Evolutionary conservation across 2,888 invertebrate genomes (phyloP).

Genomic region (Fragum whitleyi): DNA sequence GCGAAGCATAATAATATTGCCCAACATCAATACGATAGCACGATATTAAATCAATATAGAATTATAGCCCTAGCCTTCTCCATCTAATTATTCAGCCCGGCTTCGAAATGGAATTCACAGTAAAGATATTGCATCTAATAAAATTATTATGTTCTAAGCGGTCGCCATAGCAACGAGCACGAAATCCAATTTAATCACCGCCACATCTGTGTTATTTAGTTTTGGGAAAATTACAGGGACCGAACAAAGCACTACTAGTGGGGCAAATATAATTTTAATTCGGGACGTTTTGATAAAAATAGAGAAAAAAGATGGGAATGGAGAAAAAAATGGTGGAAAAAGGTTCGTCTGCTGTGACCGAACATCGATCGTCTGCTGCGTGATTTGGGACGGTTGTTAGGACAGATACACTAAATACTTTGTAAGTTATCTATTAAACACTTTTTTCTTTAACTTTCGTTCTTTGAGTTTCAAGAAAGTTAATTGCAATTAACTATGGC

Average conservation of each 20-base stretch:
- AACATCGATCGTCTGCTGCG: conserved; percentile 5
- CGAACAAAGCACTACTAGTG: conserved; percentile 50
- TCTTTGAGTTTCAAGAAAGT: too few species aligned
- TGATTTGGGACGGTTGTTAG: conserved; percentile 13
- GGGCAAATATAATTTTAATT: conserved; percentile 55
- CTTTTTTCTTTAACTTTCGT: too few species aligned
- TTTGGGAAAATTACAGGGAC: conserved; percentile 57
- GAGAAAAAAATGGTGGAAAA: conserved; percentile 28
- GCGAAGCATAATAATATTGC: conserved; percentile 56
- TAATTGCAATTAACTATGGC: too few species aligned
- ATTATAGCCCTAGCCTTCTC: conserved; percentile 58
- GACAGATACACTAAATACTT: neutral
- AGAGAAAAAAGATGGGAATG: conserved; percentile 1
- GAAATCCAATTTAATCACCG: conserved; percentile 70
- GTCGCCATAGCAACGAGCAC: conserved; percentile 65
- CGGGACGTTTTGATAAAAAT: conserved; percentile 41
- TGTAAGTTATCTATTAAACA: conserved; percentile 11
- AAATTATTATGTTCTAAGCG: conserved; percentile 69
- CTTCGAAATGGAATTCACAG: conserved; percentile 66
- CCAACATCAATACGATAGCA: conserved; percentile 44
- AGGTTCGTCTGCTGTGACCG: conserved; percentile 37
- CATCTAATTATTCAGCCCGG: conserved; percentile 67
- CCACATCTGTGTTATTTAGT: conserved; percentile 69
- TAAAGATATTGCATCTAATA: conserved; percentile 71
- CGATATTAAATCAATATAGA: conserved; percentile 67